Evolutionary conservation across 2,113 vertebrate genomes (phyloP), one percentile per base, ranked within the genome.

Genomic region (Anas platyrhynchos): DNA sequence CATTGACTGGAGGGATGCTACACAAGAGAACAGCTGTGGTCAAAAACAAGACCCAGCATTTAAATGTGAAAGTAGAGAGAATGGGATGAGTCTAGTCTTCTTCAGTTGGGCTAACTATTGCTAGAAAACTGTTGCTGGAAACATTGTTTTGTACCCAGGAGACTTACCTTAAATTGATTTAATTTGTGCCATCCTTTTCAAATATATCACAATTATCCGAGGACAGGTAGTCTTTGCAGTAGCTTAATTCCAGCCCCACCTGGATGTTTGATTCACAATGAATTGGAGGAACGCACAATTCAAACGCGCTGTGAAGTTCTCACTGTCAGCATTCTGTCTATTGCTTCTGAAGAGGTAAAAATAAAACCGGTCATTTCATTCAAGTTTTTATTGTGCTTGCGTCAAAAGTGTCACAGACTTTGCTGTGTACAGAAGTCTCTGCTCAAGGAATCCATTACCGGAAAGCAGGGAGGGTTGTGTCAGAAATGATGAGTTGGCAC

Each of bases 401-500:
- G 67, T 66, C 18, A 54, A 61, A 84, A 81, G 9, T 54, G 5
- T 72, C 34, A 3, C 66, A 44, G 69, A 88, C 38, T 76, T 76
- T 54, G 66, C 29, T 73, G 36, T 2, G 2, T 79, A 13, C 46
- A 32, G 82, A 92, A 79, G 21, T 89, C 87, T 87, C 78, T 87
- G 41, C 36, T 74, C 58, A 80, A 87, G 67, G 63, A 21, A 62
- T 79, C 87, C 46, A 13, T 83, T 92, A 55, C 41, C 11, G 2
- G 63, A 89, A 46, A 94, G 55, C 43, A 50, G 36, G n/a, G 67
- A 29, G 11, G 16, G 41, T 89, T 94, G 82, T 18, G 0, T 94
- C 78, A 91, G 87, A 76, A 91, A 52, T 41, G 38, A 68, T 82
- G 89, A 87, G 82, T 25, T 95, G 91, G 71, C 91, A 88, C 31